Percentiles rank a stretch among this genome's conserved stretches.
phyloP scores from a whole-genome alignment of 1,140 invertebrate species.

The Marisa cornuarietis region DNA sequence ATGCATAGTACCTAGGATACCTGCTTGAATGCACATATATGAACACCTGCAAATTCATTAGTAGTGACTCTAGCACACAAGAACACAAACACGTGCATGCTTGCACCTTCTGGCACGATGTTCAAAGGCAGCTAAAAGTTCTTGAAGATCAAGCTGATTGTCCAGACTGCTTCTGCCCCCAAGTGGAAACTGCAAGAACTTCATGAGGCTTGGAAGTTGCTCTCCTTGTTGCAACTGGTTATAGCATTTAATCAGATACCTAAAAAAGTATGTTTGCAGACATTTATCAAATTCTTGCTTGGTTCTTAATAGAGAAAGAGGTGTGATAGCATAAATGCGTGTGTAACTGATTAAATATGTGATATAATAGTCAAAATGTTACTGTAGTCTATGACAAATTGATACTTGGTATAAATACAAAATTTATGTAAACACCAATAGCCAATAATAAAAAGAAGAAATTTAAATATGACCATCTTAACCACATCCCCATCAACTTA shows the following conservation, averaged over 20 bases:
- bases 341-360: too few species aligned
- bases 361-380: too few species aligned
- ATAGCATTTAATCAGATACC: conserved; percentile 41
- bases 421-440: too few species aligned
- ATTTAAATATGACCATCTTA: too few species aligned
- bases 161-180: conserved; percentile 30
- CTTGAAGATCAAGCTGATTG: conserved; percentile 28
- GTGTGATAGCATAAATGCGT: too few species aligned
- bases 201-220: conserved; percentile 34
- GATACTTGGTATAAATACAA: too few species aligned
- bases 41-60: not conserved
- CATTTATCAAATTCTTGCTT: too few species aligned
- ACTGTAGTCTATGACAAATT: too few species aligned
- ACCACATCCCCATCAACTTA: too few species aligned
- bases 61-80: not conserved
- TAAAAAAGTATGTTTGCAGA: too few species aligned
- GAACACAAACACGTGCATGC: not conserved
- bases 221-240: conserved; percentile 28
- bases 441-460: too few species aligned
- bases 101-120: conserved; percentile 56
- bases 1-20: not conserved
- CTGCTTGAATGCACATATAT: not conserved
- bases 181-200: conserved; percentile 31
- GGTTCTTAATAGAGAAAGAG: too few species aligned
- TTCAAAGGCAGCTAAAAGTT: conserved; percentile 57